These are phyloP conservation scores for Eupithecia dodoneata DNA, from an alignment of 2,888 invertebrate species.

Conservation along the genomic window DNA sequence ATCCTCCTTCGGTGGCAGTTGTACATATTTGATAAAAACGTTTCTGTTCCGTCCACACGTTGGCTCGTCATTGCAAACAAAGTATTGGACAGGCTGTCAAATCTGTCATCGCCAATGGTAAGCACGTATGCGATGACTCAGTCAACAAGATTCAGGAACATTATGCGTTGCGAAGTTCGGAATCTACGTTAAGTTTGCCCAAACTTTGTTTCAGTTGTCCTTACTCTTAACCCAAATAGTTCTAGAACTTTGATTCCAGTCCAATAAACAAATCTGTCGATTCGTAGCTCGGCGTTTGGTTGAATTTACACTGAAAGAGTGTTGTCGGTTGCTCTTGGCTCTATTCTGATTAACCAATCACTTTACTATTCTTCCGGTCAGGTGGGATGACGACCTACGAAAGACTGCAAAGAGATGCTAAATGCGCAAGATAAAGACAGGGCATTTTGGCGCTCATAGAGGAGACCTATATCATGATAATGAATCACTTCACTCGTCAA, in stretches of 20 bases:
- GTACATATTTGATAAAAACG: too few relatives aligned
- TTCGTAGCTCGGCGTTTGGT: slow-evolving; percentile 51
- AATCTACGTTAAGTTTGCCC: slow-evolving; percentile 6
- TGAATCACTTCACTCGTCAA: too few relatives aligned
- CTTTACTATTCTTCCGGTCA: too few relatives aligned
- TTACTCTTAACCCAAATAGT: slow-evolving; percentile 33
- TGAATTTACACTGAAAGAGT: slow-evolving; percentile 16
- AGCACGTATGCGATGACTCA: not conserved
- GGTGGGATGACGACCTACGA: too few relatives aligned
- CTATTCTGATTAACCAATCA: not conserved
- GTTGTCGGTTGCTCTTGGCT: not conserved
- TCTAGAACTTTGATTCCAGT: slow-evolving; percentile 39
- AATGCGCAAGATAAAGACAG: too few relatives aligned
- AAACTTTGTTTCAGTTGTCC: slow-evolving; percentile 28
- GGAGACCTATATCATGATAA: too few relatives aligned
- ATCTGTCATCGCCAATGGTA: not conserved
- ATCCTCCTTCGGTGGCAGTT: not conserved
- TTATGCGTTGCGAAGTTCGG: not conserved
- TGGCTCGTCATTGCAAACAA: not conserved
- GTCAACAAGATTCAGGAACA: not conserved
- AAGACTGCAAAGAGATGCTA: too few relatives aligned
- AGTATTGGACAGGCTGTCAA: not conserved
- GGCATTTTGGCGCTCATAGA: too few relatives aligned
- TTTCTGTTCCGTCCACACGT: too few relatives aligned
- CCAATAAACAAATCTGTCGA: slow-evolving; percentile 46